Base-by-base conservation (phyloP, 2,888 invertebrate genomes). In the Tenthredo mesomela region DNA sequence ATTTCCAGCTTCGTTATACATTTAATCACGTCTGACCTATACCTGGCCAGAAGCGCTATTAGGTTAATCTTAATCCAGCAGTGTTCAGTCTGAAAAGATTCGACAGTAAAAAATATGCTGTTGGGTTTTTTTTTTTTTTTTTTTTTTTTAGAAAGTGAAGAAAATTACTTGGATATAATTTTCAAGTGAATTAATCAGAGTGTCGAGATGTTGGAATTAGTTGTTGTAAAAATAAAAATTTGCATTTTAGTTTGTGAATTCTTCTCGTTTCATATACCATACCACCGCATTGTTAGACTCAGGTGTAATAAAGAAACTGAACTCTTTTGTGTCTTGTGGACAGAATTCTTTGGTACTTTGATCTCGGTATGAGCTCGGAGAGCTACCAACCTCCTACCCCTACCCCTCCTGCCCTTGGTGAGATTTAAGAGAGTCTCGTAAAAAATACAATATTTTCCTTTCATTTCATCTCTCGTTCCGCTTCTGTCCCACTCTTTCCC, bases 381-480 rank as follows among this genome's bases (percentile, higher is more conserved):
- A 40, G 21, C 71, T 29, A 29, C 33, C 33, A 18, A 43, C 40
- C n/a, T 37, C 37, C 37, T n/a, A n/a, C n/a, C n/a, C n/a, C n/a
- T n/a, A n/a, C n/a, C n/a, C n/a, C n/a, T 61, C 33, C 37, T 61
- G 40, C 40, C 61, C 61, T 43, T 67, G 43, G 82, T 47, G 33
- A 77, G 58, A 84, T 73, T 82, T 54, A 78, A 77, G 84, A 85
- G 77, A 67, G 73, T 43, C 84, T 83, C 84, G 73, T 85, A 85
- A 86, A 86, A 85, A 85, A 86, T 85, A 86, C 86, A 86, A 86
- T 86, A 86, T 85, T 86, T 85, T 84, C 83, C 86, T 86, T 86
- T 85, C 86, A 86, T 83, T 86, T 86, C 82, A 85, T 86, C 86
- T 65, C 61, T 37, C 85, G 54, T 73, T 67, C 61, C 61, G n/a